phyloP scores from a whole-genome alignment of 2,797 vertebrate species.

The Emys orbicularis region DNA sequence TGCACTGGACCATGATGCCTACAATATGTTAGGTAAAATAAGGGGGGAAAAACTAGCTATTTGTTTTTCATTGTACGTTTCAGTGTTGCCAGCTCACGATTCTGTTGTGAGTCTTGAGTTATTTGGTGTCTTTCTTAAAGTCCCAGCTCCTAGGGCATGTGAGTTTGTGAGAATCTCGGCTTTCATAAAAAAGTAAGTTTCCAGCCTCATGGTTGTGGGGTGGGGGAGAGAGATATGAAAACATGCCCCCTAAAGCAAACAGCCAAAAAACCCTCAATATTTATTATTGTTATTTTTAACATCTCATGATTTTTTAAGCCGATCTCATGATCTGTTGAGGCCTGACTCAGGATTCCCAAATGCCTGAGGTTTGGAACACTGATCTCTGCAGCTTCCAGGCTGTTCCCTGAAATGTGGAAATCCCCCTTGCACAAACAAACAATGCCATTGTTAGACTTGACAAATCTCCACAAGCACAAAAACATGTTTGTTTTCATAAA shows the following conservation, averaged over 20 bases:
- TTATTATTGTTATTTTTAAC: not conserved
- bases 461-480: constrained; percentile 78
- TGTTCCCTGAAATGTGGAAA: constrained; percentile 80
- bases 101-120: constrained; percentile 37
- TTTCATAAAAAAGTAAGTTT: not conserved
- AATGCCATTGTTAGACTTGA: constrained; percentile 69
- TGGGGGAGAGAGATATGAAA: not conserved
- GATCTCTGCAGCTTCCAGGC: constrained; percentile 39
- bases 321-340: not conserved
- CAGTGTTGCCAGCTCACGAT: not conserved
- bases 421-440: constrained; percentile 80
- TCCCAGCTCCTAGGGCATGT: rapidly evolving
- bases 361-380: not conserved
- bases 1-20: not conserved
- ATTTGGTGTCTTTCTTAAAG: not conserved
- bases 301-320: constrained; percentile 26
- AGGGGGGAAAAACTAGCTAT: not conserved
- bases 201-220: rapidly evolving
- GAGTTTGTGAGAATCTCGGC: not conserved
- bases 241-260: not conserved
- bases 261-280: not conserved
- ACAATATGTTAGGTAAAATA: not conserved
- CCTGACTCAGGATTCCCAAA: constrained; percentile 17
- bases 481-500: constrained; percentile 81
- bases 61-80: not conserved